These are phyloP conservation scores for Pygoscelis antarcticus DNA, from an alignment of 2,113 vertebrate genomes.

Conservation along the genomic window DNA sequence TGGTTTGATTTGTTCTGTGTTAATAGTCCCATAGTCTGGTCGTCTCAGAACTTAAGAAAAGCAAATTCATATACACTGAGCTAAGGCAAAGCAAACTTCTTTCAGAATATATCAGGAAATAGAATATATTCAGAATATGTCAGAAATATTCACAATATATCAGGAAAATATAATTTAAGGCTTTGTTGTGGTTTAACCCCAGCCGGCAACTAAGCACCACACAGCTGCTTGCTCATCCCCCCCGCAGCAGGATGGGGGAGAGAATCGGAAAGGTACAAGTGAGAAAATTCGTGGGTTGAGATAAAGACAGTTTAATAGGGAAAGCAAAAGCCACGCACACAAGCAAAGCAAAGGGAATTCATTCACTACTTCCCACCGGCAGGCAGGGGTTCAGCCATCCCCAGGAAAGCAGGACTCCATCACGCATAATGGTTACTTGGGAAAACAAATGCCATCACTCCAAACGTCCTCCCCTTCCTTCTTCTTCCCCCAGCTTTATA, in stretches of 20 bases:
- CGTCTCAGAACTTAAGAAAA: not conserved
- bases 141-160: not conserved
- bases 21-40: not conserved
- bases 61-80: not conserved
- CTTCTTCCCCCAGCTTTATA: not conserved
- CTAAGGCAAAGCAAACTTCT: not conserved
- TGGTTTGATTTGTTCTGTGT: not conserved
- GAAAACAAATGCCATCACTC: not conserved
- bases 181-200: not conserved
- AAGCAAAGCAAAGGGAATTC: not conserved
- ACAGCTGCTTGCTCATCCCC: accelerated
- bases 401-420: not conserved
- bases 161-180: not conserved
- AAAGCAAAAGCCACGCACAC: accelerated
- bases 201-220: not conserved
- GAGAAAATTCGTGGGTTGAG: not conserved
- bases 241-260: accelerated
- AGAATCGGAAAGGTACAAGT: not conserved
- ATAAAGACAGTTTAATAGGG: not conserved
- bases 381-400: not conserved
- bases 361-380: not conserved
- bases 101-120: not conserved
- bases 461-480: not conserved
- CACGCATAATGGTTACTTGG: accelerated
- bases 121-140: not conserved